A percentile compares a stretch with the other conserved stretches of the same genome.
Evolutionary conservation across 30 jellyfish, hydroid and myxozoan species (phyloP).

Genomic region (Hydra vulgaris): DNA sequence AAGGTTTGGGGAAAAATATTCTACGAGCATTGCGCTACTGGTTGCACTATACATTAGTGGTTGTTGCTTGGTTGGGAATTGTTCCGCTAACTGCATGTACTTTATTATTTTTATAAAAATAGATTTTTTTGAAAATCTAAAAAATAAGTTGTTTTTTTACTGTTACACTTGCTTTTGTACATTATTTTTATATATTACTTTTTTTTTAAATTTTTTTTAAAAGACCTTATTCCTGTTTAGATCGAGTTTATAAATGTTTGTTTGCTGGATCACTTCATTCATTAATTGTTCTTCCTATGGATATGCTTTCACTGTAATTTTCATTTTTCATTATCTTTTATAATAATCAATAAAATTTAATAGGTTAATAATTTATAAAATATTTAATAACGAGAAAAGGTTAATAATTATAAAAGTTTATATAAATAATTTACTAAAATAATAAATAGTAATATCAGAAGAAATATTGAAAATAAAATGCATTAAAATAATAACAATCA

Average conservation of each 20-base stretch:
- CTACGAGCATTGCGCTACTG: slow-evolving; percentile 73
- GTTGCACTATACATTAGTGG: slow-evolving; percentile 90
- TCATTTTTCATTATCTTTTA: not conserved
- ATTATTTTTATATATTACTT: too few species aligned
- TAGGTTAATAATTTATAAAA: too few species aligned
- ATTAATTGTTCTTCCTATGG: slow-evolving; percentile 78
- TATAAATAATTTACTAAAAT: too few species aligned
- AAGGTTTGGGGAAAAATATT: slow-evolving; percentile 78
- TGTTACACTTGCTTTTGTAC: too few species aligned
- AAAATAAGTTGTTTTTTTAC: too few species aligned
- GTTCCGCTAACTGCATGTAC: slow-evolving; percentile 94
- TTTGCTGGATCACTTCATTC: slow-evolving; percentile 93
- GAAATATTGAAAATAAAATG: too few species aligned
- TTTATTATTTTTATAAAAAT: slow-evolving; percentile 1
- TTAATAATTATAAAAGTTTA: too few species aligned
- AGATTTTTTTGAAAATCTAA: too few species aligned
- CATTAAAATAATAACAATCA: too few species aligned
- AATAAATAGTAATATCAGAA: too few species aligned
- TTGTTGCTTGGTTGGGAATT: slow-evolving; percentile 94
- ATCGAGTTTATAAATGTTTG: slow-evolving; percentile 87
- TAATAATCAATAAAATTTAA: too few species aligned
- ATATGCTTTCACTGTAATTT: slow-evolving; percentile 69
- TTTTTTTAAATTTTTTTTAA: not conserved
- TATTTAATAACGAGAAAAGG: too few species aligned
- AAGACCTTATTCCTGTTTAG: slow-evolving; percentile 11